phyloP scores from a whole-genome alignment of 37 sponge, comb jelly and placozoan species.

The Agelas oroides region DNA sequence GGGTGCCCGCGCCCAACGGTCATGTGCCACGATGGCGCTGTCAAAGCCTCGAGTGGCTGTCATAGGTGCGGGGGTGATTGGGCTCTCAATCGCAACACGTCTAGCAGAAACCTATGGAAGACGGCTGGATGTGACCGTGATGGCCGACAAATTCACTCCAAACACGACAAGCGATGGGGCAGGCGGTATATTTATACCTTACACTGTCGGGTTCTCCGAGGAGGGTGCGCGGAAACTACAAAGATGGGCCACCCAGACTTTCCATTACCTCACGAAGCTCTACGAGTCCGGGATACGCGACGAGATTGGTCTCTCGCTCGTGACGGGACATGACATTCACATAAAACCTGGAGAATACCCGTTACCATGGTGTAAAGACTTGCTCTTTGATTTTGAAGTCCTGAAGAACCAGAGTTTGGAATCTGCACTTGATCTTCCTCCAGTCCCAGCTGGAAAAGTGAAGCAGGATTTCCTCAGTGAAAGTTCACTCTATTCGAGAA shows the following conservation, averaged over 20 bases:
- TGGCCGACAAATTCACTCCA: slow-evolving; percentile 41
- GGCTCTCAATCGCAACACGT: slow-evolving; percentile 27
- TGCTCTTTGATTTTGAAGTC: too few species aligned
- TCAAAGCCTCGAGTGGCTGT: slow-evolving; percentile 26
- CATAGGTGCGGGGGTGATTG: slow-evolving; percentile 62
- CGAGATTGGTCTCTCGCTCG: background rate
- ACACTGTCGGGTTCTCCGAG: too few species aligned
- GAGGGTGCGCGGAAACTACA: background rate
- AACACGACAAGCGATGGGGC: slow-evolving; percentile 54
- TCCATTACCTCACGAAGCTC: slow-evolving; percentile 6
- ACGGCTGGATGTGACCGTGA: background rate
- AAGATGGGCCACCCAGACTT: slow-evolving; percentile 27
- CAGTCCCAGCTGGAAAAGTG: too few species aligned
- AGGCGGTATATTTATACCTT: background rate
- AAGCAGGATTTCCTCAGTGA: too few species aligned
- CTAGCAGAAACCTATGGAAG: background rate
- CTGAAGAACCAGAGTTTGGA: background rate
- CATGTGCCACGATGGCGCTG: too few species aligned
- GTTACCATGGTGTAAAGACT: too few species aligned
- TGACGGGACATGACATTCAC: too few species aligned
- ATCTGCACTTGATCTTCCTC: too few species aligned
- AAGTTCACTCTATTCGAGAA: too few species aligned
- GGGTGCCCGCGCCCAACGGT: too few species aligned
- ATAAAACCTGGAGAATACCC: too few species aligned
- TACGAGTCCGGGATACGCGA: slow-evolving; percentile 1